Base-by-base conservation (phyloP, 2,888 invertebrate species). In the Epinotia bilunana region DNA sequence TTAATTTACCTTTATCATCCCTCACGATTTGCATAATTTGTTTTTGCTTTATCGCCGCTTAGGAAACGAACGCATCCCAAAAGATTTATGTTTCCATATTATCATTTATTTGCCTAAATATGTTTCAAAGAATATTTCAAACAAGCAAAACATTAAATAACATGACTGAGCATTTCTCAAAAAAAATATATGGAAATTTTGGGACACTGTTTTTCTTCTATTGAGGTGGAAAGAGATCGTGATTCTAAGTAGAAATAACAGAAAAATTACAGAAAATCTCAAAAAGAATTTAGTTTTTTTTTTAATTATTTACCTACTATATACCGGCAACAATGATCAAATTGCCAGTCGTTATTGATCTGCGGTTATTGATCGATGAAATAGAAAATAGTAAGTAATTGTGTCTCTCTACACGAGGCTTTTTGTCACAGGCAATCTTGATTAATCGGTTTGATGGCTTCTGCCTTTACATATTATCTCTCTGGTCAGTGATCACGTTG, bases 1-100 rank as follows among this genome's bases (percentile, higher is more conserved):
- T 75, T 75, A 75, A 75, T 75, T 72, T 62, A 71, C 75, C 71
- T 75, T 75, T 72, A 67, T 67, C 75, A 75, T 33, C 75, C 75
- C 75, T 75, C 75, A 55, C 65, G 67, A 72, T 75, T 75, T 75
- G 75, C 75, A 75, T 75, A 75, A 75, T 75, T 72, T 62, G 71
- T 46, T 75, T 72, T 75, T 67, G 71, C 55, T 75, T 75, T 75
- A 75, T 75, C 72, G 76, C 61, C 67, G 69, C 74, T 76, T 76
- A 74, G 73, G 71, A 68, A 73, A 75, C 61, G 57, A 77, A 76
- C 39, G 60, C 73, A 67, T 76, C 79, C 64, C 73, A 18, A 6
- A 64, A 63, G 78, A 76, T 69, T 72, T 46, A 53, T 49, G 28
- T 55, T 64, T 61, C 55, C 53, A 70, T 65, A 62, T 73, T 69